Evolutionary conservation across 2,113 vertebrate species (phyloP), one percentile per base, ranked within the genome.

Genomic region (Osmerus eperlanus): DNA sequence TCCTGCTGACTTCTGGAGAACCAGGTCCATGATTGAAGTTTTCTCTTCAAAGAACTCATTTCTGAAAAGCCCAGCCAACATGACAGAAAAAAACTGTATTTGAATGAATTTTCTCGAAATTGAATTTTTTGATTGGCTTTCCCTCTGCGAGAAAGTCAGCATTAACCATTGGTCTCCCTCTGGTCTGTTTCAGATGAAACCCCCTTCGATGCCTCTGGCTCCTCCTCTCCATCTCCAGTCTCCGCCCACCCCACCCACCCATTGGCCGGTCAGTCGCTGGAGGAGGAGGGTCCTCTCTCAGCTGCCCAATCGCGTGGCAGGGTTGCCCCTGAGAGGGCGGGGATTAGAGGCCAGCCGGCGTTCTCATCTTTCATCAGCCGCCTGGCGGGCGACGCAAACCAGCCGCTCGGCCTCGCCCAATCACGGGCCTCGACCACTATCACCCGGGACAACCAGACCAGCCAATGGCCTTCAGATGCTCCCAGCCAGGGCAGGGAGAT

Each of bases 401-500:
- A 85, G 76, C 81, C 85, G 25, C 75, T 83, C 81, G 88, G 90
- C 72, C 81, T 86, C 77, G 89, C 92, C 78, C 93, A 91, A 25
- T 85, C 76, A 78, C 86, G 85, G 78, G 83, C 92, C 75, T 88
- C 83, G 0, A 81, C 94, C 16, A 88, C 88, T 51, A 68, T 92
- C 89, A 75, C 92, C 88, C 83, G 89, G 83, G 93, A 89, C 9
- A 91, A 83, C 25, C 89, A 92, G 54, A 90, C 93, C 56, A 89
- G 90, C 70, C 91, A 91, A 67, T 92, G 93, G 41, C 90, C 90
- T 3, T 83, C 91, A 65, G 91, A 90, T 74, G 87, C 90, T 73
- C 91, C 92, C 58, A 82, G 91, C 0, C 83, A 70, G 66, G 91
- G 91, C 83, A 85, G 80, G 0, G 91, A 92, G 52, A 83, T 87